Percentiles rank a stretch among this genome's conserved stretches.
Evolutionary conservation across 2,113 vertebrate species (phyloP).

Genomic region (Miniopterus natalensis): DNA sequence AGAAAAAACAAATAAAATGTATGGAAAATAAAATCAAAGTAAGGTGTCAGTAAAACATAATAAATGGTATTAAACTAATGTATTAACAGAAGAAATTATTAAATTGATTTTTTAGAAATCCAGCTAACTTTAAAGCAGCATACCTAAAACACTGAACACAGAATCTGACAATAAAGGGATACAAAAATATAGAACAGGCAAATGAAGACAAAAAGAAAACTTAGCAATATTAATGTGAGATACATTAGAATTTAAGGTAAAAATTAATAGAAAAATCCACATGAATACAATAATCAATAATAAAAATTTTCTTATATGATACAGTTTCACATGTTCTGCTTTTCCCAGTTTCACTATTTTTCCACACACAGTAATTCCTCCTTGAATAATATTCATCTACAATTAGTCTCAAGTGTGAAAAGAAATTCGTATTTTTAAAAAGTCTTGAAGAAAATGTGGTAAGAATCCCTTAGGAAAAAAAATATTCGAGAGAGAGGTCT

Average conservation of each 20-base stretch:
- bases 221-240: background rate
- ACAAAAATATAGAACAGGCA: background rate
- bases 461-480: background rate
- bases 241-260: background rate
- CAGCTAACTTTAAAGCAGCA: constrained; percentile 7
- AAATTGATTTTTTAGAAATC: background rate
- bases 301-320: background rate
- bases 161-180: background rate
- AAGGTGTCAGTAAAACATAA: background rate
- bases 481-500: background rate
- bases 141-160: background rate
- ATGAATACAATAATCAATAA: background rate
- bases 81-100: background rate
- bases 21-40: background rate
- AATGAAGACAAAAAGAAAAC: background rate
- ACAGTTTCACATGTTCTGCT: background rate
- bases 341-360: constrained; percentile 35
- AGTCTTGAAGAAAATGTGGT: background rate
- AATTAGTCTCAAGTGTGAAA: constrained; percentile 11
- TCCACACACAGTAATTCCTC: background rate
- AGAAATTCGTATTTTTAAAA: constrained; percentile 24
- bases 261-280: constrained; percentile 21
- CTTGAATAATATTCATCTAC: constrained; percentile 32
- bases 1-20: constrained; percentile 1
- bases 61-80: background rate